Conservation (phyloP, 2,888 invertebrate genomes). For the Poecilobothrus nobilitatus region DNA sequence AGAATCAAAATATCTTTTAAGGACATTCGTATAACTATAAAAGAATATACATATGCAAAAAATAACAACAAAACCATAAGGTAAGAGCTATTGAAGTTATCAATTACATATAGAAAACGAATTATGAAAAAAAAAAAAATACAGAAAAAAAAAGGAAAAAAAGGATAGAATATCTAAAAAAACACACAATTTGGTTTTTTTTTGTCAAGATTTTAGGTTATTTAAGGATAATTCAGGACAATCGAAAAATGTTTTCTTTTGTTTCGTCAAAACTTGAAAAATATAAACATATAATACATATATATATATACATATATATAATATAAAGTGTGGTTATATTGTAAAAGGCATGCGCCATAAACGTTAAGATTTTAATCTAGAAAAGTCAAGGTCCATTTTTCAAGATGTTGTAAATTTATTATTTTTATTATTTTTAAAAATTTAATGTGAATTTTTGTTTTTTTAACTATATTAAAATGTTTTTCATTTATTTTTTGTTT, state of each 20-base stretch:
- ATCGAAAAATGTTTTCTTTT: background rate
- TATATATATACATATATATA: background rate
- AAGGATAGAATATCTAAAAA: background rate
- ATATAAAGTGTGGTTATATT: background rate
- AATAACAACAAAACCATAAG: background rate
- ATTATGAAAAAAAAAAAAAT: background rate
- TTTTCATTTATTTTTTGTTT: background rate
- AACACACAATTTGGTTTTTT: background rate
- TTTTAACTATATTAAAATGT: too few species aligned
- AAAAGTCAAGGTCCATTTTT: slow-evolving; percentile 2
- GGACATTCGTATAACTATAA: background rate
- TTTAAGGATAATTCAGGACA: background rate
- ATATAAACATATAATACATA: background rate
- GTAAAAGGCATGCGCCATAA: background rate
- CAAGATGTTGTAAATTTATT: background rate
- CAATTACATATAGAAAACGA: too few species aligned
- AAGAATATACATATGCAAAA: background rate
- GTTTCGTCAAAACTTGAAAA: background rate
- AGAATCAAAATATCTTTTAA: too few species aligned
- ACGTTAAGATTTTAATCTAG: background rate
- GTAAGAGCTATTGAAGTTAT: too few species aligned
- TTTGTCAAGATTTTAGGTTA: too few species aligned
- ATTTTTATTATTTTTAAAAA: background rate
- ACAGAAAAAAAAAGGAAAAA: background rate
- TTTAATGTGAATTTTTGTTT: too few species aligned